A percentile compares a stretch with the other conserved stretches of the same genome.
Conservation (phyloP, 2,113 vertebrate species). For the Vulpes ferrilata region DNA sequence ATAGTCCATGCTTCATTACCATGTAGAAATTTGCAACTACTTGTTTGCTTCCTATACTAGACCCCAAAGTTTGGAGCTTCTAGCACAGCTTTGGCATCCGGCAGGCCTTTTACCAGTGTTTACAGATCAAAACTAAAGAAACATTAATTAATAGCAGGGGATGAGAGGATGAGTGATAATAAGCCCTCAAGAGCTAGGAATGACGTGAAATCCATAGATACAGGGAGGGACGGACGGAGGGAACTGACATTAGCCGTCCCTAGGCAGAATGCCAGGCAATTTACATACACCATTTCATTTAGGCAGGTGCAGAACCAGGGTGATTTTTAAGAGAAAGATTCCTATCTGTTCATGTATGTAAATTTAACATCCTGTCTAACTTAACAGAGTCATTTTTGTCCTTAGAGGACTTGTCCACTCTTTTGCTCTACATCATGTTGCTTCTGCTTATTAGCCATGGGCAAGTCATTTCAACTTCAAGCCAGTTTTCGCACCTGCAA, state of each 20-base stretch:
- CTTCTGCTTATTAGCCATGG: neutral
- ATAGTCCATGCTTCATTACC: neutral
- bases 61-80: neutral
- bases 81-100: neutral
- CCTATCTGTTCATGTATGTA: neutral
- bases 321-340: conserved; percentile 16
- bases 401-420: neutral
- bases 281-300: neutral
- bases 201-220: neutral
- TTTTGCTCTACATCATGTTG: neutral
- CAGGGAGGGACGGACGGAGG: neutral
- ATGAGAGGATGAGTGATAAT: neutral
- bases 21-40: neutral
- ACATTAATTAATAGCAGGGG: neutral
- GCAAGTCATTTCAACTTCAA: neutral
- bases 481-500: neutral
- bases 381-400: neutral
- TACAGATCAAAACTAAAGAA: neutral
- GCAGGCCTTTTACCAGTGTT: neutral
- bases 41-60: neutral
- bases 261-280: neutral
- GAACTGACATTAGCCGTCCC: neutral
- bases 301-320: neutral
- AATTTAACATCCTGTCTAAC: neutral
- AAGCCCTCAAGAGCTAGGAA: neutral